Percentiles rank a stretch among this genome's conserved stretches.
Conservation (phyloP, 2,797 vertebrate species). For the Streptopelia turtur region DNA sequence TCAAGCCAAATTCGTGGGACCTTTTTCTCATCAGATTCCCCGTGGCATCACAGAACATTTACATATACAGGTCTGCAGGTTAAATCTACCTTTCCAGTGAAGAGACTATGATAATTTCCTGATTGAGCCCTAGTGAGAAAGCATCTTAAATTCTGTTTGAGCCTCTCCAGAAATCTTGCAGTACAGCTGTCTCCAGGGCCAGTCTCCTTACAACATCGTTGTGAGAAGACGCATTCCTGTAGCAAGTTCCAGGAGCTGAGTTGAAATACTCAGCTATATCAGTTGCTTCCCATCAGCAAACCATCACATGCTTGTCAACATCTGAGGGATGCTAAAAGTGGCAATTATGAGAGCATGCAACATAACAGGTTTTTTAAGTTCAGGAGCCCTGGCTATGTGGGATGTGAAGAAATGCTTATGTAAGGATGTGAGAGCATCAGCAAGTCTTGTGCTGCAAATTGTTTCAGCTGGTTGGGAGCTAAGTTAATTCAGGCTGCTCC, state of each 20-base stretch:
- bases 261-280: neutral
- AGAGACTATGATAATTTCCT: neutral
- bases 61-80: neutral
- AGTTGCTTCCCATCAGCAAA: neutral
- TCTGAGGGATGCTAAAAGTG: slow-evolving; percentile 34
- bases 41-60: neutral
- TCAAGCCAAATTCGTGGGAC: neutral
- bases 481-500: slow-evolving; percentile 29
- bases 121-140: neutral
- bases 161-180: neutral
- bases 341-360: slow-evolving; percentile 1
- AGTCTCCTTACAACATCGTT: neutral
- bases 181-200: neutral
- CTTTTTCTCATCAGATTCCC: neutral
- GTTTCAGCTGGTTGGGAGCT: slow-evolving; percentile 26
- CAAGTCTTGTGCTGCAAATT: slow-evolving; percentile 22
- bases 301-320: slow-evolving; percentile 41
- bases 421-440: slow-evolving; percentile 44
- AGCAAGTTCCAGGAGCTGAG: neutral
- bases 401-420: slow-evolving; percentile 62
- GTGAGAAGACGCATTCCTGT: neutral
- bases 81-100: neutral
- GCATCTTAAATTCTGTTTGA: neutral
- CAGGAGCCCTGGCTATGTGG: slow-evolving; percentile 34
- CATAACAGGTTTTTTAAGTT: slow-evolving; percentile 19